Percentiles rank a stretch among this genome's conserved stretches.
Evolutionary conservation across 2,113 vertebrate species (phyloP).

Genomic region (Laticauda laticaudata): DNA sequence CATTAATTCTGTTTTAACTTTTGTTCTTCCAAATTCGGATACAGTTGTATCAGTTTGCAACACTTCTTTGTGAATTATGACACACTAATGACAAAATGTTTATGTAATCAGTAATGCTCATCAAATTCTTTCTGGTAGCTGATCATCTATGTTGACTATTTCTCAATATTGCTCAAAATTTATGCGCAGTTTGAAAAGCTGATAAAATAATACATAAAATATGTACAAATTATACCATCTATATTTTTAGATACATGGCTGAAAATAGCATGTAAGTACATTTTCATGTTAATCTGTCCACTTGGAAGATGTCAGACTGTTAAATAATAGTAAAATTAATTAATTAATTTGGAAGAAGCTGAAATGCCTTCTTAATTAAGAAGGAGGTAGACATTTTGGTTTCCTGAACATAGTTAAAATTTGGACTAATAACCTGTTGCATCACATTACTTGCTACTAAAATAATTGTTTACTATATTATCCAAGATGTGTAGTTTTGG

Average conservation of each 20-base stretch:
- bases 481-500: neutral
- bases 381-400: neutral
- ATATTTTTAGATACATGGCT: constrained; percentile 12
- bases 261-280: constrained; percentile 24
- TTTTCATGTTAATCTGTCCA: neutral
- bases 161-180: constrained; percentile 35
- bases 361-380: neutral
- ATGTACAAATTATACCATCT: constrained; percentile 31
- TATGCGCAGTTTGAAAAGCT: constrained; percentile 36
- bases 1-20: constrained; percentile 45
- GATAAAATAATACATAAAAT: neutral
- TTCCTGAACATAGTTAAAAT: neutral
- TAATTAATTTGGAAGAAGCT: neutral
- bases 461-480: neutral
- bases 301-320: neutral
- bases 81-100: constrained; percentile 52
- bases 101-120: constrained; percentile 58
- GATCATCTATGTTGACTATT: constrained; percentile 44
- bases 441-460: constrained; percentile 26
- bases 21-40: constrained; percentile 61
- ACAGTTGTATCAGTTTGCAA: constrained; percentile 52
- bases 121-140: constrained; percentile 29
- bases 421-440: neutral
- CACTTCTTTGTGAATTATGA: constrained; percentile 56
- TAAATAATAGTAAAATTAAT: neutral